These are phyloP conservation scores for Linnaemya vulpina DNA, from an alignment of 2,888 invertebrate genomes.

Conservation along the genomic window DNA sequence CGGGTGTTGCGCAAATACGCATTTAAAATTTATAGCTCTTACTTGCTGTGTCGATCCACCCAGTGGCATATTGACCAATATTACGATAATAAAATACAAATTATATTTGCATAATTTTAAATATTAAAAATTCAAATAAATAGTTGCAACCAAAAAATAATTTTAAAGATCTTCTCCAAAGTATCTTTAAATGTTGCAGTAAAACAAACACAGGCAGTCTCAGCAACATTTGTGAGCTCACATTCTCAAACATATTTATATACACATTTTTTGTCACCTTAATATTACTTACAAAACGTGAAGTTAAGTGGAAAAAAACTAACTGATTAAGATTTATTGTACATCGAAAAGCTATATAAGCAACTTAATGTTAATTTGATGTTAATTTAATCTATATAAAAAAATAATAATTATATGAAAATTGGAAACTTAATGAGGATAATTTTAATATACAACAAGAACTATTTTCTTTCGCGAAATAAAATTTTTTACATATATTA, in stretches of 20 bases:
- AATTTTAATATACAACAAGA: no score
- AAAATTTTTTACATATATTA: constrained; percentile 38
- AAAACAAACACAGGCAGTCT: constrained; percentile 2
- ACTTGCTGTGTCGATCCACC: neutral
- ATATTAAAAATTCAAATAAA: constrained; percentile 44
- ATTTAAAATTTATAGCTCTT: neutral
- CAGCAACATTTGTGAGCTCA: neutral
- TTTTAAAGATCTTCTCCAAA: neutral
- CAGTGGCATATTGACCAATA: constrained; percentile 49
- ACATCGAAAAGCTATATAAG: no score
- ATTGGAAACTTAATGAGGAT: no score
- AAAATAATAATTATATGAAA: no score
- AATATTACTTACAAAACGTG: constrained; percentile 50
- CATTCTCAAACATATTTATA: neutral
- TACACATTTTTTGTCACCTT: constrained; percentile 32
- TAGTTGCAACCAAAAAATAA: neutral
- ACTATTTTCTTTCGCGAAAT: no score
- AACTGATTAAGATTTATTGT: constrained; percentile 27
- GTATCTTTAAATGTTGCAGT: constrained; percentile 15
- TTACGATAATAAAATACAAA: constrained; percentile 26
- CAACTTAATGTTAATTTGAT: no score
- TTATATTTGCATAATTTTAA: constrained; percentile 51
- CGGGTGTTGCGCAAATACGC: constrained; percentile 22
- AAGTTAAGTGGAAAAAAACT: constrained; percentile 5
- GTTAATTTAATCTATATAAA: no score